These are phyloP conservation scores for Corythornis vintsioides DNA, from an alignment of 2,113 vertebrate species.

Conservation along the genomic window DNA sequence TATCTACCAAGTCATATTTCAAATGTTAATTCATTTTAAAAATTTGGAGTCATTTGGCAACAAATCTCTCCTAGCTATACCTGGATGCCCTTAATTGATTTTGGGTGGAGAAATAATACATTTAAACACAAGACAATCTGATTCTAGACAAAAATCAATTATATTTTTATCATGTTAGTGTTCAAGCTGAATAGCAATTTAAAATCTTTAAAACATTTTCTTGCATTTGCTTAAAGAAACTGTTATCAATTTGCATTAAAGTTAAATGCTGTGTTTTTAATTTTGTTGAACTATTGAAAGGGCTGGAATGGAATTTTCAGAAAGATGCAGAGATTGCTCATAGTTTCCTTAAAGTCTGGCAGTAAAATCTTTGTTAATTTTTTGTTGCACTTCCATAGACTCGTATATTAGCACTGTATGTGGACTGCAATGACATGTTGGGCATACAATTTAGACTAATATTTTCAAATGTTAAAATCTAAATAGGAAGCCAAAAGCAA, in stretches of 20 bases:
- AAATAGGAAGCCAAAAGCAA: not conserved
- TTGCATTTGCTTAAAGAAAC: constrained; percentile 27
- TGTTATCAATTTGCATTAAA: constrained; percentile 14
- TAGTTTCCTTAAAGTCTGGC: not conserved
- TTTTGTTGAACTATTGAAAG: constrained; percentile 26
- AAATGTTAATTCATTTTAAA: constrained; percentile 19
- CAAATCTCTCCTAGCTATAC: not conserved
- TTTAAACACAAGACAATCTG: constrained; percentile 16
- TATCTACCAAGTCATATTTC: constrained; percentile 21
- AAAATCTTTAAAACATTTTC: not conserved
- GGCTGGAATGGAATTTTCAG: not conserved
- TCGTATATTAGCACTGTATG: not conserved
- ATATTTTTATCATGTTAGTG: constrained; percentile 13
- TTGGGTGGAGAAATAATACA: constrained; percentile 17
- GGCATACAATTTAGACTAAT: not conserved
- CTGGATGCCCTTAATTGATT: constrained; percentile 42
- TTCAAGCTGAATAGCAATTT: constrained; percentile 39
- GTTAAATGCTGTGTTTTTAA: constrained; percentile 15
- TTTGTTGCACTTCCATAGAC: not conserved
- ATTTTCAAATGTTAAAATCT: not conserved
- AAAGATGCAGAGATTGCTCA: not conserved
- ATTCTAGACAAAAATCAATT: constrained; percentile 55
- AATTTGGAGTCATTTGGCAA: constrained; percentile 39
- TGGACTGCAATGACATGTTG: not conserved
- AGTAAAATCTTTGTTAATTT: not conserved